Evolutionary conservation across 2,797 vertebrate species (phyloP), one percentile per base, ranked within the genome.

Genomic region (Gymnocypris eckloni): DNA sequence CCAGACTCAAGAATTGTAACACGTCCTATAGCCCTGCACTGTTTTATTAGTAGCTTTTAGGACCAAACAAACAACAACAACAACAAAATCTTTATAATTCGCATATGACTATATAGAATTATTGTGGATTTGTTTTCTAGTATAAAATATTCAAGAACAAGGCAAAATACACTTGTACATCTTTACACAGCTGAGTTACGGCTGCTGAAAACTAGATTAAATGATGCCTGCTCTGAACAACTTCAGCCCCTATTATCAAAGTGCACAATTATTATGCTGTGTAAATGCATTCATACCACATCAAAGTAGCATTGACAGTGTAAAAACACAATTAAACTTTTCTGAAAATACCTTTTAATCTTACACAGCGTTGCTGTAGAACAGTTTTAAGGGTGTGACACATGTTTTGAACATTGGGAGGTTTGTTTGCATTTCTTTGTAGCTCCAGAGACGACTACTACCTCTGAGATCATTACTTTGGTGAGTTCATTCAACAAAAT

Each of bases 361-460:
- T 70, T n/a, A 39, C 37, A 16, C 6, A 39, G 4, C 39, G 37
- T 52, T 52, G 45, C 2, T 52, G 12, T 37, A 11, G 18, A 33
- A 45, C 18, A 48, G 15, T 12, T 83, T 33, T 64, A 22, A 22
- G 12, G 0, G 16, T 37, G 18, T 22, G 33, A 82, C 43, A 39
- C n/a, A n/a, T n/a, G n/a, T n/a, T n/a, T n/a, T 61, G 9, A 22
- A 33, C 81, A 61, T 72, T 45, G 28, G 0, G 10, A 41, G 45
- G n/a, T 48, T 56, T 84, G 10, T 20, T 56, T 79, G 4, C 33
- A 43, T 80, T 64, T 64, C 28, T 80, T 33, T 80, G 41, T 50
- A 85, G 84, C 41, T 73, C 84, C 77, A 25, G 67, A 72, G 69
- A 80, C n/a, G n/a, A n/a, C 69, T 25, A 50, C 84, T 48, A 22